Base-by-base conservation (phyloP, 2,888 invertebrate genomes). In the Epinotia brunnichana region DNA sequence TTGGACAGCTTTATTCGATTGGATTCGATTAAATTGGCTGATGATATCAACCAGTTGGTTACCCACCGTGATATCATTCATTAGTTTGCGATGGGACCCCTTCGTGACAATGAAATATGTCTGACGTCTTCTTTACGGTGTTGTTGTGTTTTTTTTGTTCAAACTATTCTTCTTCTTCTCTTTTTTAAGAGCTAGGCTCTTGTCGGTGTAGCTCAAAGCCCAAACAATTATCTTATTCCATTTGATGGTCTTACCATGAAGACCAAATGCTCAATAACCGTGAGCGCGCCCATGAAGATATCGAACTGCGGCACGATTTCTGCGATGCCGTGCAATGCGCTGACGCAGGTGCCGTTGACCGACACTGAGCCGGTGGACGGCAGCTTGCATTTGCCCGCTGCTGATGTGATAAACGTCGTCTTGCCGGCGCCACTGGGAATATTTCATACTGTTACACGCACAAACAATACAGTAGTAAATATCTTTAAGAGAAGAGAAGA, bases 231-330 rank as follows among this genome's bases (percentile, higher is more conserved):
- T n/a, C n/a, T n/a, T n/a, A n/a, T n/a, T n/a, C n/a, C n/a, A 29
- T 7, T 7, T 29, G 1, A 29, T 7, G 29, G 15, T 44, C 73
- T 64, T 82, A 96, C 96, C 95, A 95, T 95, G 85, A 96, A 96
- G 68, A 93, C 83, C 76, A 96, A 92, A 83, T 96, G 96, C 82
- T 96, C 96, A 77, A 88, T 87, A n/a, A 95, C 95, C 17, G 94
- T 95, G 53, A 96, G 86, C 0, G 91, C 91, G 4, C 94, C 94
- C 78, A 96, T 93, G 77, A 95, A 95, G 21, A 95, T 90, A 80
- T 96, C 96, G 70, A 95, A 94, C 80, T 96, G 96, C 7, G 96
- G 95, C 1, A 96, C 94, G 61, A 96, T 85, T 74, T 92, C 93
- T 4, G 88, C 84, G 1, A 94, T 70, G 87, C 94, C 76, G 87